A percentile compares a stretch with the other conserved stretches of the same genome.
phyloP scores from a whole-genome alignment of 2,888 invertebrate genomes.

The Dryobotodes eremita region DNA sequence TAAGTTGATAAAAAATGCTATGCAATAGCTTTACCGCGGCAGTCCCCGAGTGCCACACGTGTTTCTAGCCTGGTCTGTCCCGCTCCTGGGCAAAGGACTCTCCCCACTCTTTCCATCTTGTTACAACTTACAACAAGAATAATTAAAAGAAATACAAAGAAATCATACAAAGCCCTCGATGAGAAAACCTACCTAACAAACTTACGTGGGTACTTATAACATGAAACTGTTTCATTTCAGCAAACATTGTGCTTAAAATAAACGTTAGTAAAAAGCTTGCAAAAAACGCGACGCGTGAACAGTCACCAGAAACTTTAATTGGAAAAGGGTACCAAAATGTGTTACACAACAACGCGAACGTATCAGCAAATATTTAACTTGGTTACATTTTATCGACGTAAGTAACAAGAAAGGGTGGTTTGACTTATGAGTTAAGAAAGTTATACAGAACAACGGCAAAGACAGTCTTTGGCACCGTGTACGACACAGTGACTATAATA shows the following conservation, averaged over 20 bases:
- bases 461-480: not conserved
- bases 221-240: conserved; percentile 6
- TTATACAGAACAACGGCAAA: not conserved
- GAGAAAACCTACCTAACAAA: no score
- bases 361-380: conserved; percentile 3
- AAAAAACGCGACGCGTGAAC: not conserved
- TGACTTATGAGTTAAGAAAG: not conserved
- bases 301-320: conserved; percentile 61
- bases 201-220: not conserved
- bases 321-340: conserved; percentile 62
- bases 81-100: not conserved
- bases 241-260: not conserved
- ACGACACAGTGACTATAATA: not conserved
- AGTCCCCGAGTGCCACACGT: no score
- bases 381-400: not conserved
- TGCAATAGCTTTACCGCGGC: no score
- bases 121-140: not conserved
- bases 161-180: not conserved
- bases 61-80: not conserved
- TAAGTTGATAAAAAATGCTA: no score
- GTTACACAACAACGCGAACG: conserved; percentile 1
- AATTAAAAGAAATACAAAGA: not conserved
- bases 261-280: not conserved
- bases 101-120: not conserved
- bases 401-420: not conserved